Evolutionary conservation across 2,113 vertebrate genomes (phyloP), one percentile per base, ranked within the genome.

Genomic region (Furnarius figulus): DNA sequence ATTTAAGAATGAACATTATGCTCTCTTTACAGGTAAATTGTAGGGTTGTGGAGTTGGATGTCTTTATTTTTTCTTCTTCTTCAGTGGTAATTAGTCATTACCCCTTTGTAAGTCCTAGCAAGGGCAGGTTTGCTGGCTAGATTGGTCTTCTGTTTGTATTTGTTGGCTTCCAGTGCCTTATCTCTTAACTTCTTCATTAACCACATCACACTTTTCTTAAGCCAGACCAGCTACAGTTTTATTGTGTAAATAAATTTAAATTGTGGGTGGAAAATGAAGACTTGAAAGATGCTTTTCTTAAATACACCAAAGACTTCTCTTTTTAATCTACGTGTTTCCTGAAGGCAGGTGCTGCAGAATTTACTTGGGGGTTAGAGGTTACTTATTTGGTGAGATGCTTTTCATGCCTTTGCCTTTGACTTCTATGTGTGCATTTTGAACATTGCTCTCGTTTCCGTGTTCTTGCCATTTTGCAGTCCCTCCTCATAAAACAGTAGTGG

Each of bases 181-280:
- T 72, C 76, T 86, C 17, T 75, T 52, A 62, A 61, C 28, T 70
- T 31, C 28, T 74, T 90, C 14, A 4, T 92, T 59, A 87, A 72
- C n/a, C 3, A 8, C 0, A 0, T 52, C 40, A 49, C 1, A 0
- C 10, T 3, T 77, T 77, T 75, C 55, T 77, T 55, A 39, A 84
- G 42, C 14, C 25, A 78, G 42, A 84, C 11, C 40, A 65, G 65
- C 28, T 84, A 68, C 24, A 3, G 59, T 90, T 78, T 88, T 61
- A 27, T 31, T 44, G 50, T 52, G 50, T 27, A 52, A 52, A 52
- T 52, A 52, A 52, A 52, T 90, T 44, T 22, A 73, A 52, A 46
- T 24, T 23, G 40, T 82, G 44, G 72, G 19, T 65, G 47, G 67
- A 72, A 76, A 66, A 52, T 27, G 14, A 62, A 73, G 18, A 3